Conservation (phyloP, 2,797 vertebrate genomes). For the Decapterus maruadsi region DNA sequence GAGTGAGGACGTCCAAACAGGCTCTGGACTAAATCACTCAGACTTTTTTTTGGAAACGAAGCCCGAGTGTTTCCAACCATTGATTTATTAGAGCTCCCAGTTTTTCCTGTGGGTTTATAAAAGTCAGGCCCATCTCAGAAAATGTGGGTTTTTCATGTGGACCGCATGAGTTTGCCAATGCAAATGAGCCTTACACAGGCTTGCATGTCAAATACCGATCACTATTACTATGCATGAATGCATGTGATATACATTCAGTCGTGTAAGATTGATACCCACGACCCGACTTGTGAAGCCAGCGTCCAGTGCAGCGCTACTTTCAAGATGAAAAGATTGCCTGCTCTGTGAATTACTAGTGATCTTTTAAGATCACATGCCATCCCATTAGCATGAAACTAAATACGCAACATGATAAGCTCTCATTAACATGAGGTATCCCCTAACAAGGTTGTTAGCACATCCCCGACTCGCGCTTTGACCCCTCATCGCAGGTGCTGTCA, state of each 20-base stretch:
- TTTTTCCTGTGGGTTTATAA: slow-evolving; percentile 22
- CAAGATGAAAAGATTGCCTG: slow-evolving; percentile 73
- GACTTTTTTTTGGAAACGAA: slow-evolving; percentile 44
- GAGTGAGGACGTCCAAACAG: slow-evolving; percentile 28
- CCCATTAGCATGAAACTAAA: slow-evolving; percentile 69
- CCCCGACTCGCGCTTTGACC: slow-evolving; percentile 51
- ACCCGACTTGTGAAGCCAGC: slow-evolving; percentile 31
- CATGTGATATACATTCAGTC: slow-evolving; percentile 46
- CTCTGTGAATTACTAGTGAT: slow-evolving; percentile 52
- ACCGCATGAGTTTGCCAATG: slow-evolving; percentile 23
- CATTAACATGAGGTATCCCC: slow-evolving; percentile 71
- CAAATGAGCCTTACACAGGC: slow-evolving; percentile 18
- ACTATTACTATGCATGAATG: slow-evolving; percentile 40
- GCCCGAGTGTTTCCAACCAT: slow-evolving; percentile 31
- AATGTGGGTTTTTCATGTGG: slow-evolving; percentile 9
- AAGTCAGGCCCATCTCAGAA: slow-evolving; percentile 9
- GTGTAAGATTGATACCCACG: slow-evolving; percentile 29
- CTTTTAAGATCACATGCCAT: slow-evolving; percentile 66
- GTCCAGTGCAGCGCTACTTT: slow-evolving; percentile 44
- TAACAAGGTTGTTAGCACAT: slow-evolving; percentile 75
- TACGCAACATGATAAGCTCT: slow-evolving; percentile 65
- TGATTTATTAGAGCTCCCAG: slow-evolving; percentile 35
- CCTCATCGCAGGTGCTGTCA: slow-evolving; percentile 69
- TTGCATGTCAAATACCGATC: slow-evolving; percentile 48
- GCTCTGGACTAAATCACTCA: not conserved